Evolutionary conservation across 2,797 vertebrate genomes (phyloP).

Genomic region (Novumbra hubbsi): DNA sequence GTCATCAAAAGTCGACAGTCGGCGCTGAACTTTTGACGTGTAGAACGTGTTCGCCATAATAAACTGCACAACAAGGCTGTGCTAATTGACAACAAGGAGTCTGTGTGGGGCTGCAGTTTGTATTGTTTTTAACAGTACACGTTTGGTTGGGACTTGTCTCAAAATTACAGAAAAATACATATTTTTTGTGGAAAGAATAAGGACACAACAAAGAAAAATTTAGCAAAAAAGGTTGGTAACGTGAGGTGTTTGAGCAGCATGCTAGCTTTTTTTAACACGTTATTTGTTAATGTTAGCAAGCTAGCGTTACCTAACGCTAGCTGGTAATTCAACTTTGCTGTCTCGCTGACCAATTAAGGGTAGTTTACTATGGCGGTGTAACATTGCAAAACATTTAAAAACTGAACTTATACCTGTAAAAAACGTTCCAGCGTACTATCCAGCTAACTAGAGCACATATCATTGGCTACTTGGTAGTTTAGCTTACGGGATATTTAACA

Average conservation of each 20-base stretch:
- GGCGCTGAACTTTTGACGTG: constrained; percentile 66
- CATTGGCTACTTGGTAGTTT: background rate
- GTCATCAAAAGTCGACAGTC: constrained; percentile 61
- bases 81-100: constrained; percentile 34
- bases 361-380: too few relatives aligned
- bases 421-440: constrained; percentile 1
- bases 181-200: background rate
- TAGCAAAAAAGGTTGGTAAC: constrained; percentile 60
- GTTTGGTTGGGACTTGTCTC: constrained; percentile 1
- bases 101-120: constrained; percentile 25
- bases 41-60: constrained; percentile 78
- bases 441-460: background rate
- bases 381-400: background rate
- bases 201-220: constrained; percentile 42
- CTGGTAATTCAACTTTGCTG: too few relatives aligned
- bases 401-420: background rate
- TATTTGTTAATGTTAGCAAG: constrained; percentile 6
- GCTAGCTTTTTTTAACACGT: constrained; percentile 25
- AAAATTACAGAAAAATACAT: background rate
- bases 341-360: too few relatives aligned
- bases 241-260: constrained; percentile 52
- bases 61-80: constrained; percentile 68
- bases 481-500: background rate
- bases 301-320: constrained; percentile 20
- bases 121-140: constrained; percentile 19